Percentiles rank a stretch among this genome's conserved stretches.
These are phyloP conservation scores for Melanerpes aurifrons DNA, from an alignment of 2,113 vertebrate species.

Conservation along the genomic window DNA sequence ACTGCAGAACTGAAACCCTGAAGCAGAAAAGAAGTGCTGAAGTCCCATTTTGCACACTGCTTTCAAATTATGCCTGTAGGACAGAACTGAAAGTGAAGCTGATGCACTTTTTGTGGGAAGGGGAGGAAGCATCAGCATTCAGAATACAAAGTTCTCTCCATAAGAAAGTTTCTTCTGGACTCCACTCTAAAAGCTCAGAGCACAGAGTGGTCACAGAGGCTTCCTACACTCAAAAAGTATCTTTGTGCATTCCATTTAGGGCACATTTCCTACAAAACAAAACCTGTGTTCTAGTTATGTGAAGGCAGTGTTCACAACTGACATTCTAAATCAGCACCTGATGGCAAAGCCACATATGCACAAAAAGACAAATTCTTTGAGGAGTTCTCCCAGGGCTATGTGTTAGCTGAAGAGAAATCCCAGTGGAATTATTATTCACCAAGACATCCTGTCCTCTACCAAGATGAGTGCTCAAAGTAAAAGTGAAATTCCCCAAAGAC, in stretches of 20 bases:
- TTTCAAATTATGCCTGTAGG: neutral
- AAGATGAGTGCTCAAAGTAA: conserved; percentile 5
- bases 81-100: neutral
- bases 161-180: neutral
- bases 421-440: neutral
- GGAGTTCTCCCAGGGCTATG: neutral
- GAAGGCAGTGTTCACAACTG: neutral
- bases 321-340: neutral
- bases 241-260: neutral
- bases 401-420: neutral
- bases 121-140: neutral
- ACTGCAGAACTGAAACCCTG: neutral
- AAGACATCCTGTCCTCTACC: neutral
- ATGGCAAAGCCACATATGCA: neutral
- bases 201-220: neutral
- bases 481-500: neutral
- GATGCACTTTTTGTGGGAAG: neutral
- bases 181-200: neutral
- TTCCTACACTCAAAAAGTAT: neutral
- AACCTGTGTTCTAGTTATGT: neutral
- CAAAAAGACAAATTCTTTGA: neutral
- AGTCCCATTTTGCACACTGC: neutral
- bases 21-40: neutral
- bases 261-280: neutral
- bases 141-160: neutral